Evolutionary conservation across 2,797 vertebrate species (phyloP).

Genomic region (Pelochelys cantorii): DNA sequence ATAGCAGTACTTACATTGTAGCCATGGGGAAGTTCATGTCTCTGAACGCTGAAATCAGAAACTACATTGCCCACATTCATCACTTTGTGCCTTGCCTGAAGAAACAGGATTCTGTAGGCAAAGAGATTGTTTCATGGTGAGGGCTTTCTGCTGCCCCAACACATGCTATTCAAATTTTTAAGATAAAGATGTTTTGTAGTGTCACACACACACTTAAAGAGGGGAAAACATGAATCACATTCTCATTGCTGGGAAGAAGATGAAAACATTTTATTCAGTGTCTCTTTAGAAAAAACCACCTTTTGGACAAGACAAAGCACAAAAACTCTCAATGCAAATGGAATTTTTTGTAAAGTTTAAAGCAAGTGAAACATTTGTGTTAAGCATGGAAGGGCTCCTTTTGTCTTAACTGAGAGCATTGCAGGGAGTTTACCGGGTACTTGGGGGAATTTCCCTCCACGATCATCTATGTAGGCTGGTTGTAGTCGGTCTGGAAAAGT

Average conservation of each 20-base stretch:
- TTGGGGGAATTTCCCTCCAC: background rate
- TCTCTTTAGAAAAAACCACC: background rate
- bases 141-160: background rate
- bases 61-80: background rate
- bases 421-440: background rate
- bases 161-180: background rate
- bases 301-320: background rate
- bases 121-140: background rate
- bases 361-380: background rate
- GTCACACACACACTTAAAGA: background rate
- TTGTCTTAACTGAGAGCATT: rapidly evolving
- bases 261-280: background rate
- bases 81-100: background rate
- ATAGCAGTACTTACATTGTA: background rate
- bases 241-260: background rate
- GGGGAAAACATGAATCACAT: background rate
- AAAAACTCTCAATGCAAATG: background rate
- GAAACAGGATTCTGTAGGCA: background rate
- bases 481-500: background rate
- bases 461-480: rapidly evolving
- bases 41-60: background rate
- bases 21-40: background rate
- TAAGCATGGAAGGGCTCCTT: background rate
- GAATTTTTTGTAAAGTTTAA: background rate
- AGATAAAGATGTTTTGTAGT: background rate